phyloP scores from a whole-genome alignment of 2,888 invertebrate species.

The Biston betularia region DNA sequence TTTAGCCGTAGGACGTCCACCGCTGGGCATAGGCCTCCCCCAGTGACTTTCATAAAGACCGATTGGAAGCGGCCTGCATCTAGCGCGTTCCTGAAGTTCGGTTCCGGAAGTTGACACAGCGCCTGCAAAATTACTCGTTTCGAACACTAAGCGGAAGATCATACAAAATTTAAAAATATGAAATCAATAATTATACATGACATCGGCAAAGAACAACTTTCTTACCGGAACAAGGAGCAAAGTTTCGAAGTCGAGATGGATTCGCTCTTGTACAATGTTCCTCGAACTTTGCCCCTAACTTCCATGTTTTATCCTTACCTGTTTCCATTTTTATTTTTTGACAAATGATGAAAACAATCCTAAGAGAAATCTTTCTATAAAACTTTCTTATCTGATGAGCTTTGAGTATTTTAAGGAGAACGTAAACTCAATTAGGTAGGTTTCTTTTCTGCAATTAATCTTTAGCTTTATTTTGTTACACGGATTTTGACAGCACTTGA shows the following conservation, averaged over 20 bases:
- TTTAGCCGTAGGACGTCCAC: no score
- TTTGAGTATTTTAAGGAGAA: conserved; percentile 12
- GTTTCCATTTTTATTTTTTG: conserved; percentile 15
- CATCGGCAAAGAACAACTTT: conserved; percentile 13
- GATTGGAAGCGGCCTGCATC: no score
- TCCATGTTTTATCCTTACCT: conserved; percentile 8
- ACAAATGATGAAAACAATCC: conserved; percentile 23
- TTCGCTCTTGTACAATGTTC: conserved; percentile 15
- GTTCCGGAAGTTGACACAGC: no score
- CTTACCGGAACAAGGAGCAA: conserved; percentile 12
- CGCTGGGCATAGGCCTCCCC: no score
- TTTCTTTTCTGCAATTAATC: conserved; percentile 18
- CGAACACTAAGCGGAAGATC: no score
- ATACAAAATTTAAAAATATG: conserved; percentile 2
- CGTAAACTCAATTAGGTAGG: conserved; percentile 2
- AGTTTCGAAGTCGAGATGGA: conserved; percentile 11
- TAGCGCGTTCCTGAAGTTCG: no score
- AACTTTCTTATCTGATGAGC: conserved; percentile 8
- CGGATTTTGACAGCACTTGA: conserved; percentile 13
- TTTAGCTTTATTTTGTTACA: conserved; percentile 14
- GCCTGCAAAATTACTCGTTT: no score
- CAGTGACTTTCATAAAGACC: no score
- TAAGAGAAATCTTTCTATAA: conserved; percentile 7
- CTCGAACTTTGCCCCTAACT: conserved; percentile 12
- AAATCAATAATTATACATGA: conserved; percentile 16